Evolutionary conservation across 2,888 invertebrate species (phyloP).

Genomic region (Neuroscelio doddi): DNA sequence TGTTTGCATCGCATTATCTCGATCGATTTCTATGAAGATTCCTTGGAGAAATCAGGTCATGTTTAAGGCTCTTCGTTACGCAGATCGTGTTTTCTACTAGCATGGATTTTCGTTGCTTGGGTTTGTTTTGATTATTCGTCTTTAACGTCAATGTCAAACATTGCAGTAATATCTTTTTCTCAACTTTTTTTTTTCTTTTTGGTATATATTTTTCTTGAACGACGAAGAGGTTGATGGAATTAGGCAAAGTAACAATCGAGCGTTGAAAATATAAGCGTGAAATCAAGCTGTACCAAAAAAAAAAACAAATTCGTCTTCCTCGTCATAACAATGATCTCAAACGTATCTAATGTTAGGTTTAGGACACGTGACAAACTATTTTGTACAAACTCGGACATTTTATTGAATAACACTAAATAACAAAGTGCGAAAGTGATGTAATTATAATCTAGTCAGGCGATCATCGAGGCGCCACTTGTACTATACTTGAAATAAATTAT

Average conservation of each 20-base stretch:
- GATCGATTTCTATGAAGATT: conserved; percentile 25
- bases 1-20: neutral
- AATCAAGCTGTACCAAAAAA: too few species aligned
- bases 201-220: too few species aligned
- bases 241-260: too few species aligned
- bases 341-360: neutral
- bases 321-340: conserved; percentile 12
- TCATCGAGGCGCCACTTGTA: conserved; percentile 22
- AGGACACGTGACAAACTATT: conserved; percentile 12
- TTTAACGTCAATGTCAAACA: too few species aligned
- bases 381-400: too few species aligned
- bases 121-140: conserved; percentile 25
- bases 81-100: conserved; percentile 34
- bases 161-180: too few species aligned
- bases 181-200: too few species aligned
- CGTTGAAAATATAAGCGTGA: too few species aligned
- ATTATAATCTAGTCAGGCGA: conserved; percentile 31
- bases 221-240: too few species aligned
- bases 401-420: too few species aligned
- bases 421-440: conserved; percentile 30
- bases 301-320: too few species aligned
- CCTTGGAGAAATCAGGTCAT: conserved; percentile 26
- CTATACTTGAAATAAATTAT: conserved; percentile 38
- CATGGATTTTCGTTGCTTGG: conserved; percentile 46
- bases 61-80: conserved; percentile 49